Base-by-base conservation (phyloP, 2,888 invertebrate species). In the Pyrocoelia pectoralis region DNA sequence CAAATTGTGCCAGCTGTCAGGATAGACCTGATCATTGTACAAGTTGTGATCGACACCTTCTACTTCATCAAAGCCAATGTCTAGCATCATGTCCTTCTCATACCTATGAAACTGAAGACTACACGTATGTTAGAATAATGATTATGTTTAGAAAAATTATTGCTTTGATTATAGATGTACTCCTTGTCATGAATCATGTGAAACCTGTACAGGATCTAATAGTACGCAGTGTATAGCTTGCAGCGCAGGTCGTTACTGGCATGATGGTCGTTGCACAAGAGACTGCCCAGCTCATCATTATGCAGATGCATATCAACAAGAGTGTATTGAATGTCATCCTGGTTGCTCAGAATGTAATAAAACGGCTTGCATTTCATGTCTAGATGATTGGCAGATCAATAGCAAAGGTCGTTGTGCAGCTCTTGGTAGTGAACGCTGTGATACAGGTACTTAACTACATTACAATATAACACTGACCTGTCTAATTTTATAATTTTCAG, bases 41-140 rank as follows among this genome's bases (percentile, higher is more conserved):
- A 40, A 93, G 92, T 70, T 95, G 95, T 79, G 94, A 94, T 74
- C 94, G 94, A 80, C 93, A 95, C 77, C 83, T 95, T 67, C 89
- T 95, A 52, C 87, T 95, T 75, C 89, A 91, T 77, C 89, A 90
- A 68, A 91, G 90, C 74, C 89, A 89, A 73, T 95, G 95, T 80
- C 85, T 92, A 72, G 91, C 94, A 4, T 88, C 92, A 0, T 95
- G 95, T 81, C 95, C 95, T 0, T 77, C 87, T 12, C 88, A 90
- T 69, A 92, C 91, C 43, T 95, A 88, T 76, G 95, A 95, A 82
- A 93, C 93, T 1, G 92, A 94, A 74, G 94, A 95, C 79, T 93
- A 94, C 80, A 89, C 87, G 85, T 88, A 79, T 82, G 84, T 12
- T 43, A 24, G n/a, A 33, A 48, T 9, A 5, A 9, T 38, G n/a